Evolutionary conservation across 2,113 vertebrate genomes (phyloP).

Genomic region (Syngnathus floridae): DNA sequence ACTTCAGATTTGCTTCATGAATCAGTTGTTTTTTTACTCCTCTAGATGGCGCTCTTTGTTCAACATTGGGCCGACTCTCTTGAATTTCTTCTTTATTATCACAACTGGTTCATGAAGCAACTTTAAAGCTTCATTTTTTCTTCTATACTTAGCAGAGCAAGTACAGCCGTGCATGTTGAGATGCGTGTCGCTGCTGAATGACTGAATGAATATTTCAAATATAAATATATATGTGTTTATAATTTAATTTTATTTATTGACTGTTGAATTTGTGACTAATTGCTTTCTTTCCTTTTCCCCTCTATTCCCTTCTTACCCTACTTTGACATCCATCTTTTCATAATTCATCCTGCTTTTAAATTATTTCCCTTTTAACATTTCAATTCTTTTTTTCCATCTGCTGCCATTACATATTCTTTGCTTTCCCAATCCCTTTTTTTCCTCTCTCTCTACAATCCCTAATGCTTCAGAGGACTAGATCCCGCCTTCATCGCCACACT

Average conservation of each 20-base stretch:
- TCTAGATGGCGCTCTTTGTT: too few relatives aligned
- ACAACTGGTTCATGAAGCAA: too few relatives aligned
- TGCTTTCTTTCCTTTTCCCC: slow-evolving; percentile 49
- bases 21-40: too few relatives aligned
- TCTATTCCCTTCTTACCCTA: slow-evolving; percentile 41
- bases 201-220: slow-evolving; percentile 23
- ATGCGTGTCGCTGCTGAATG: slow-evolving; percentile 16
- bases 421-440: background rate
- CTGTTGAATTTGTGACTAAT: slow-evolving; percentile 43
- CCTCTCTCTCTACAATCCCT: slow-evolving; percentile 21
- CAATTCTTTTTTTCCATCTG: background rate
- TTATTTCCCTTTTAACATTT: slow-evolving; percentile 32
- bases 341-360: slow-evolving; percentile 1
- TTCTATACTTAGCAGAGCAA: slow-evolving; percentile 6
- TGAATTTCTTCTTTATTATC: too few relatives aligned
- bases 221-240: background rate
- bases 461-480: slow-evolving; percentile 70
- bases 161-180: slow-evolving; percentile 17
- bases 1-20: too few relatives aligned
- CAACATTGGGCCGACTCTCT: too few relatives aligned
- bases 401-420: background rate
- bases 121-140: too few relatives aligned
- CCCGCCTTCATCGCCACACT: slow-evolving; percentile 52
- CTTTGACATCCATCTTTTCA: background rate
- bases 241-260: slow-evolving; percentile 24